A percentile compares a stretch with the other conserved stretches of the same genome.
phyloP scores from a whole-genome alignment of 2,888 invertebrate species.

The Eumerus sabulonum region DNA sequence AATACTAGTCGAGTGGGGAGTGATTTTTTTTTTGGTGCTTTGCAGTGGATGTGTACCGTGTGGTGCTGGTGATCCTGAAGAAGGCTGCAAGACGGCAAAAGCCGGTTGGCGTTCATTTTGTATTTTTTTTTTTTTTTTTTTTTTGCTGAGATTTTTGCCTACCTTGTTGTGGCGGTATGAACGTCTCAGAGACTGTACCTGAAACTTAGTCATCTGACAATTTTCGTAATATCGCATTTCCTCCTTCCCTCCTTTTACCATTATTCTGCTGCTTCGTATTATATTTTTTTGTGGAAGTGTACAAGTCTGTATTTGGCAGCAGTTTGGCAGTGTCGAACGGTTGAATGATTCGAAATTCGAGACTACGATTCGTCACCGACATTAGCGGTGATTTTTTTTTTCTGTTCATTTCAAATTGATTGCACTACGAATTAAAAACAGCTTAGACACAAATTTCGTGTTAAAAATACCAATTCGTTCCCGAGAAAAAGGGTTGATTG shows the following conservation, averaged over 20 bases:
- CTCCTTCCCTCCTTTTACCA: slow-evolving; percentile 9
- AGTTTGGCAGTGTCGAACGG: slow-evolving; percentile 9
- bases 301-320: slow-evolving; percentile 5
- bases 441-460: slow-evolving; percentile 5
- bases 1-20: too few relatives aligned
- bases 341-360: slow-evolving; percentile 47
- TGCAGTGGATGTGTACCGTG: slow-evolving; percentile 32
- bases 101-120: slow-evolving; percentile 44
- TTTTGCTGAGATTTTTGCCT: slow-evolving; percentile 3
- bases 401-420: not conserved
- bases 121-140: slow-evolving; percentile 19
- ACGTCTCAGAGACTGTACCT: slow-evolving; percentile 57
- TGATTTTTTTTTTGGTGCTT: slow-evolving; percentile 24
- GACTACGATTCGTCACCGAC: slow-evolving; percentile 8
- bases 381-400: slow-evolving; percentile 15
- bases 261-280: slow-evolving; percentile 14
- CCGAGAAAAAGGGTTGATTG: too few relatives aligned
- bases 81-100: slow-evolving; percentile 13
- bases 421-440: not conserved
- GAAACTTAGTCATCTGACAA: slow-evolving; percentile 37
- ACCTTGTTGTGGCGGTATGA: too few relatives aligned
- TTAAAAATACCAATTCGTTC: slow-evolving; percentile 33
- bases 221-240: slow-evolving; percentile 5
- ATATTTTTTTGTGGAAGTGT: slow-evolving; percentile 2
- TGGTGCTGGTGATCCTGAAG: slow-evolving; percentile 40